Evolutionary conservation across 92 coral and sea anemone species (phyloP), one percentile per base, ranked within the genome.

Genomic region (Phenganax subtilis): DNA sequence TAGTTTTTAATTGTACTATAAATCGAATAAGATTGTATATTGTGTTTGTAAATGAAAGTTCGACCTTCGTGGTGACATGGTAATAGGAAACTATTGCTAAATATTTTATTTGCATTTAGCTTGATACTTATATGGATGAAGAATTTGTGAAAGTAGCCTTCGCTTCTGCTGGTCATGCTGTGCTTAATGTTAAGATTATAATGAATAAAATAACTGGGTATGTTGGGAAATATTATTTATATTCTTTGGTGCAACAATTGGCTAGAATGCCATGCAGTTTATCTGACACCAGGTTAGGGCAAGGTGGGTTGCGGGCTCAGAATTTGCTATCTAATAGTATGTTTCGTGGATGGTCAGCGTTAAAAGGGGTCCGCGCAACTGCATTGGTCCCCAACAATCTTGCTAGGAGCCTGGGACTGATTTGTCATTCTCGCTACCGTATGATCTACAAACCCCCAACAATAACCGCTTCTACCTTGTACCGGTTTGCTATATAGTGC

Each of bases 141-240:
- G 75, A 86, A 12, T 93, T 91, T 76, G 87, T 93, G 57, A 90
- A 87, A 30, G 90, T 89, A 85, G 97, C 97, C 11, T 93, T 91
- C 86, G 97, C 97, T 31, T 88, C 97, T 9, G 92, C 92, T 93
- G 98, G 98, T 8, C 97, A 93, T 71, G 89, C 92, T 0, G 91
- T 90, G 2, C 84, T 87, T 2, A 91, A 93, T 11, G 92, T 93
- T 12, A 93, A 93, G 84, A 85, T 89, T 85, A 93, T 93, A 31
- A 93, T 89, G 68, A 93, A 88, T 85, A 92, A 96, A 57, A 20
- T 87, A 7, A 93, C 97, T 28, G 98, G 98, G 98, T 91, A 85
- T 77, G 82, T 66, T 47, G 5, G 51, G 1, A 27, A n/a, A 56
- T 16, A 0, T 16, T 72, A 1, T 14, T 15, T 59, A 14, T 16